Conservation (phyloP, 2,888 invertebrate genomes). For the Hypena proboscidalis region DNA sequence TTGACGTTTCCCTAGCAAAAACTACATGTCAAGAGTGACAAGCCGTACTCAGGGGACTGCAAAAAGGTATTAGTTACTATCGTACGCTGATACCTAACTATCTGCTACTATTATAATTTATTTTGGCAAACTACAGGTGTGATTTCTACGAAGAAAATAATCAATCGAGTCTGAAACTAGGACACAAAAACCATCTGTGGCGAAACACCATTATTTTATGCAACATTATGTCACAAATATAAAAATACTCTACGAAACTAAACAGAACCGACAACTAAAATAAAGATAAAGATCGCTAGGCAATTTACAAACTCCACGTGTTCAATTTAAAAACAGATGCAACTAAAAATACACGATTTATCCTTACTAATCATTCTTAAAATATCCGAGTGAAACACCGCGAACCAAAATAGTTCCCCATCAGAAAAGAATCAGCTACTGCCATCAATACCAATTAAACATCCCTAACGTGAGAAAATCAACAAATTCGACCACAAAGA, state of each 20-base stretch:
- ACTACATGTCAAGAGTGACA: too few relatives aligned
- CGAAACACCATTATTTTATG: not conserved
- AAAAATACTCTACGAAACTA: constrained; percentile 14
- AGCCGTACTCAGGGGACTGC: too few relatives aligned
- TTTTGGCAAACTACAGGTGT: too few relatives aligned
- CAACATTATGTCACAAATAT: constrained; percentile 19
- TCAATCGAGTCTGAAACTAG: too few relatives aligned
- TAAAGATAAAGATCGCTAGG: constrained; percentile 36
- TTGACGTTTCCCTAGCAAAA: too few relatives aligned
- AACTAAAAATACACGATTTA: constrained; percentile 42
- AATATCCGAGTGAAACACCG: constrained; percentile 38
- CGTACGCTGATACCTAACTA: too few relatives aligned
- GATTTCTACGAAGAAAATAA: too few relatives aligned
- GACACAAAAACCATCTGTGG: too few relatives aligned
- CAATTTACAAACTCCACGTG: constrained; percentile 46
- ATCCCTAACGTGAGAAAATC: constrained; percentile 79
- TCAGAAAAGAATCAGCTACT: constrained; percentile 55
- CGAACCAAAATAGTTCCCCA: constrained; percentile 48
- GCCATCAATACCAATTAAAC: constrained; percentile 83
- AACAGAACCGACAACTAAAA: constrained; percentile 33
- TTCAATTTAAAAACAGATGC: constrained; percentile 44
- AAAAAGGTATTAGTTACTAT: too few relatives aligned
- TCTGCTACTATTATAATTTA: too few relatives aligned
- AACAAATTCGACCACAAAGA: constrained; percentile 62
- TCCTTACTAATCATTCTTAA: constrained; percentile 42